Conservation (phyloP, 2,888 invertebrate species). For the Fragum fragum region DNA sequence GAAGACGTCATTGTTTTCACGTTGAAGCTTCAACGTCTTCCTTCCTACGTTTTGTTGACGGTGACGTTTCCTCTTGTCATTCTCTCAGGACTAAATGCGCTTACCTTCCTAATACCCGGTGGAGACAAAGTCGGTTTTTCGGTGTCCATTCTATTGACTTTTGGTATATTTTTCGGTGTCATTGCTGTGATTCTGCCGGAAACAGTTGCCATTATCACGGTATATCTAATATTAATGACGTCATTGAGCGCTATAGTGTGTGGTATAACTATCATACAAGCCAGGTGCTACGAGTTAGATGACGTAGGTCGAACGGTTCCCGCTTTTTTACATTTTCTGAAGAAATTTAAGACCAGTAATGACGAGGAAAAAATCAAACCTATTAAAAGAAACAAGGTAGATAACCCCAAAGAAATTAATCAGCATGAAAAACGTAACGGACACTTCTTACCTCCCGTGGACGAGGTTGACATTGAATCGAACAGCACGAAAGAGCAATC, state of each 20-base stretch:
- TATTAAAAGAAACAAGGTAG: not conserved
- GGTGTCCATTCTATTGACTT: not conserved
- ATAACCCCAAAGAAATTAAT: not conserved
- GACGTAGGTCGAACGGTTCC: not conserved
- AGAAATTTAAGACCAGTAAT: not conserved
- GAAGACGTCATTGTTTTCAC: not conserved
- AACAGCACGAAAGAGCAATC: not conserved
- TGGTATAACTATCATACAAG: not conserved
- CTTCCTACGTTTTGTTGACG: not conserved
- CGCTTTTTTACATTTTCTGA: not conserved
- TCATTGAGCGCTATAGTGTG: not conserved
- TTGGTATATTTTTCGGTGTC: not conserved
- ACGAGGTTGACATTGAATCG: not conserved
- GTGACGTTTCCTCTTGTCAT: not conserved
- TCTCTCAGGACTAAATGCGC: not conserved
- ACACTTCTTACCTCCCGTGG: not conserved
- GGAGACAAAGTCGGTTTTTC: not conserved
- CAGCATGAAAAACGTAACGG: not conserved
- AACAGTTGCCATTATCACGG: not conserved
- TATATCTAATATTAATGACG: slow-evolving; percentile 2
- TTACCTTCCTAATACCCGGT: not conserved
- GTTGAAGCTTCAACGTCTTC: not conserved
- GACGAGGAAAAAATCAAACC: not conserved
- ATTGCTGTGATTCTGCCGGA: not conserved
- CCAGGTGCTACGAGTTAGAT: not conserved